Evolutionary conservation across 2,797 vertebrate species (phyloP).

Genomic region (Onychomys leucogaster): DNA sequence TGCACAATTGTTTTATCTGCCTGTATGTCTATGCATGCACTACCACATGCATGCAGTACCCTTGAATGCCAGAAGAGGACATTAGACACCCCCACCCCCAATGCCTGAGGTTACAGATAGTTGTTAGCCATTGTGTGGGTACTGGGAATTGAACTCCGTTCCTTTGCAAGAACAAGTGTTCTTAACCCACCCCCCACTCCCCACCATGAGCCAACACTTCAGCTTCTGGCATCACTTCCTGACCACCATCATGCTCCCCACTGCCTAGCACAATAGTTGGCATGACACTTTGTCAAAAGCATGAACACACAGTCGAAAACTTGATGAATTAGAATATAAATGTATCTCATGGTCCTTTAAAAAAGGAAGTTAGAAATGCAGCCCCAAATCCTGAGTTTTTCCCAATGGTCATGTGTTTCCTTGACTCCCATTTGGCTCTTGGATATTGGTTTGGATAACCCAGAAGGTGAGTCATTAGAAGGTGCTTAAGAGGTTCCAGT

Average conservation of each 20-base stretch:
- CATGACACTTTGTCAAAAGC: background rate
- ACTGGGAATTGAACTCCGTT: background rate
- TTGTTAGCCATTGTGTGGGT: background rate
- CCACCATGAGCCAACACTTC: background rate
- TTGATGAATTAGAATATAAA: background rate
- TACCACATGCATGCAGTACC: background rate
- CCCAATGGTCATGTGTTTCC: background rate
- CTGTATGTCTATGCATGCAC: background rate
- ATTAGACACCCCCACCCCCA: background rate
- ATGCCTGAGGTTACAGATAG: background rate
- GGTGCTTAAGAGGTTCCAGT: conserved; percentile 59
- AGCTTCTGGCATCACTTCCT: background rate
- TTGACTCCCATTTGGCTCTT: background rate
- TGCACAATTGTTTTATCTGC: background rate
- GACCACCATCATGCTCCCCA: background rate
- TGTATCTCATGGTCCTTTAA: background rate
- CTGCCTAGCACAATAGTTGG: background rate
- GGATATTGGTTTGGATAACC: conserved; percentile 27
- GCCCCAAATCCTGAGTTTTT: background rate
- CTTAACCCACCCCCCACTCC: background rate
- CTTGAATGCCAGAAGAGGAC: background rate
- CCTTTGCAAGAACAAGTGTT: background rate
- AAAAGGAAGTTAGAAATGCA: background rate
- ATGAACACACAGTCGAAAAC: background rate
- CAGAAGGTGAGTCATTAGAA: conserved; percentile 55